Conservation (phyloP, 1,140 invertebrate genomes). For the Phthorimaea operculella region DNA sequence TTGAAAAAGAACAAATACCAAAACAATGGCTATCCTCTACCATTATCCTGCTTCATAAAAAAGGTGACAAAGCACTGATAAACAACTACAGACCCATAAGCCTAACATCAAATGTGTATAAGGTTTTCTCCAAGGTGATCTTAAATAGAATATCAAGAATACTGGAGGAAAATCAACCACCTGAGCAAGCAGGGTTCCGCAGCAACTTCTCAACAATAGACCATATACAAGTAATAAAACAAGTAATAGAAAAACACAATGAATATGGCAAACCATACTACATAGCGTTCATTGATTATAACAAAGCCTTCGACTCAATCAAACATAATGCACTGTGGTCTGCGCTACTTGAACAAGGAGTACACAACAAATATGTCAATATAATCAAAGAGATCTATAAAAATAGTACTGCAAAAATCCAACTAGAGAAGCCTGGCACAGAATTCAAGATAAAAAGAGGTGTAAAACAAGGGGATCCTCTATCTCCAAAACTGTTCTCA, state of each 20-base stretch:
- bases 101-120: conserved; percentile 2
- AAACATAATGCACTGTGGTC: not conserved
- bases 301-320: conserved; percentile 9
- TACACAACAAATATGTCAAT: conserved; percentile 2
- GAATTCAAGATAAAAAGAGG: conserved; percentile 3
- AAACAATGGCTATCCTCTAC: not conserved
- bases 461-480: conserved; percentile 5
- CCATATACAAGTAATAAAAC: conserved; percentile 5
- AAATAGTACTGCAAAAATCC: conserved; percentile 4
- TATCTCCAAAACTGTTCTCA: conserved; percentile 6
- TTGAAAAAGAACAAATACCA: conserved; percentile 1
- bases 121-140: conserved; percentile 2
- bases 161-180: conserved; percentile 6
- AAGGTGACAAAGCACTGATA: not conserved
- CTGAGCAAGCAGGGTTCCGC: conserved; percentile 9
- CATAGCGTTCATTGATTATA: no score
- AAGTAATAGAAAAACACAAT: conserved; percentile 10
- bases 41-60: conserved; percentile 2
- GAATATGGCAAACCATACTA: no score
- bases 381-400: conserved; percentile 3
- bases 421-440: conserved; percentile 1
- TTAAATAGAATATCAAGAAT: not conserved
- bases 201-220: conserved; percentile 5
- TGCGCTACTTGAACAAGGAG: conserved; percentile 3
- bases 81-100: conserved; percentile 7